These are phyloP conservation scores for Anguilla marmorata DNA, from an alignment of 2,797 vertebrate species.

Conservation along the genomic window DNA sequence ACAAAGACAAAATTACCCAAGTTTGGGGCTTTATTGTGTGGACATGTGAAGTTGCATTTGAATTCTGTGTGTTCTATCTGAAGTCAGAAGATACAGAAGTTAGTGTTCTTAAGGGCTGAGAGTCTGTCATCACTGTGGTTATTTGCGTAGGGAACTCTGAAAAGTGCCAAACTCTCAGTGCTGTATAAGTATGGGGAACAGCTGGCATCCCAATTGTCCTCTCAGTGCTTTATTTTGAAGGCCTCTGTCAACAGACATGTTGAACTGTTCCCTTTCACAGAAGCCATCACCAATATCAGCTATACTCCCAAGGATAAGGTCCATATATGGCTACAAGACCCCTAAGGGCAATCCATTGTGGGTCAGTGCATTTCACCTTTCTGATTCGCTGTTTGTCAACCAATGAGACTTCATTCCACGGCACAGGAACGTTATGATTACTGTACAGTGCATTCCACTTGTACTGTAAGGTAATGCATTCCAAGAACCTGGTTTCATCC, in stretches of 20 bases:
- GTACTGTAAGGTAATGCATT: neutral
- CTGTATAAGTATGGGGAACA: no score
- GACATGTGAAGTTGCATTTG: no score
- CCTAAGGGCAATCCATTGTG: neutral
- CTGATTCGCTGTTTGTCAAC: neutral
- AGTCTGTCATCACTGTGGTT: no score
- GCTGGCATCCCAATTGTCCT: neutral
- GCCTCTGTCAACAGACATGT: neutral
- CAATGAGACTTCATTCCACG: neutral
- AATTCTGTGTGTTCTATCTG: no score
- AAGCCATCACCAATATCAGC: neutral
- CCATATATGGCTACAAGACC: neutral
- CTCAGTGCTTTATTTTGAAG: neutral
- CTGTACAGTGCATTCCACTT: neutral
- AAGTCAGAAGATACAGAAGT: no score
- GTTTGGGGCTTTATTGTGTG: no score
- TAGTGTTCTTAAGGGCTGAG: no score
- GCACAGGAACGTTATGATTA: neutral
- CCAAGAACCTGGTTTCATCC: neutral
- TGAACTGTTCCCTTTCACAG: neutral
- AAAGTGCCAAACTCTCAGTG: no score
- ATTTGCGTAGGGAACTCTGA: no score
- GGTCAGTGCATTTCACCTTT: neutral
- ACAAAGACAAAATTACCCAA: no score
- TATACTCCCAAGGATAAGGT: neutral